These are phyloP conservation scores for Cyrtonyx montezumae DNA, from an alignment of 2,113 vertebrate species.

Conservation along the genomic window DNA sequence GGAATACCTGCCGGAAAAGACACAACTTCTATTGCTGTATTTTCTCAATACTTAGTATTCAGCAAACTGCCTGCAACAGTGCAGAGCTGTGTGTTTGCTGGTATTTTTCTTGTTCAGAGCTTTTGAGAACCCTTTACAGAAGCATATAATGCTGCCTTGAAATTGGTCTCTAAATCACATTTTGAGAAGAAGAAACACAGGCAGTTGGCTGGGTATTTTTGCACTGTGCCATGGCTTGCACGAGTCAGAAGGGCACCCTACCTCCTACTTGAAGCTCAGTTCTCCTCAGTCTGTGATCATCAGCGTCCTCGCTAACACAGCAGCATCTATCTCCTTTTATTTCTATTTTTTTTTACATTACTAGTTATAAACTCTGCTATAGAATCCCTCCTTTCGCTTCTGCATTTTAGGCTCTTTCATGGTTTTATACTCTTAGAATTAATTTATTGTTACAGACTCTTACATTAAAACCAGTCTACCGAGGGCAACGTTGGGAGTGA, in stretches of 20 bases:
- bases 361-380: neutral
- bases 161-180: conserved; percentile 40
- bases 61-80: conserved; percentile 30
- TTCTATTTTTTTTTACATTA: neutral
- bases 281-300: neutral
- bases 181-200: conserved; percentile 46
- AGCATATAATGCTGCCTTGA: conserved; percentile 57
- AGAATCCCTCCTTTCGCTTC: neutral
- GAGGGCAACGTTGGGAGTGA: neutral
- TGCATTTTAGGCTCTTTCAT: neutral
- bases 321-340: accelerated
- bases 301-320: neutral
- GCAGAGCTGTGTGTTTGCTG: conserved; percentile 37
- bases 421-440: neutral
- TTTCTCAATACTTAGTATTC: conserved; percentile 57
- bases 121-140: conserved; percentile 55
- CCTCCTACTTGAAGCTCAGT: neutral
- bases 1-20: neutral
- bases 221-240: conserved; percentile 14
- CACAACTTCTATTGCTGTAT: neutral
- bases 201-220: conserved; percentile 36
- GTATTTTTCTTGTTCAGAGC: conserved; percentile 53
- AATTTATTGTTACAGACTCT: neutral
- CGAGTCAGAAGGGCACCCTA: neutral
- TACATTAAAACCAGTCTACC: neutral